Evolutionary conservation across 2,888 invertebrate species (phyloP).

Genomic region (Orgyia antiqua): DNA sequence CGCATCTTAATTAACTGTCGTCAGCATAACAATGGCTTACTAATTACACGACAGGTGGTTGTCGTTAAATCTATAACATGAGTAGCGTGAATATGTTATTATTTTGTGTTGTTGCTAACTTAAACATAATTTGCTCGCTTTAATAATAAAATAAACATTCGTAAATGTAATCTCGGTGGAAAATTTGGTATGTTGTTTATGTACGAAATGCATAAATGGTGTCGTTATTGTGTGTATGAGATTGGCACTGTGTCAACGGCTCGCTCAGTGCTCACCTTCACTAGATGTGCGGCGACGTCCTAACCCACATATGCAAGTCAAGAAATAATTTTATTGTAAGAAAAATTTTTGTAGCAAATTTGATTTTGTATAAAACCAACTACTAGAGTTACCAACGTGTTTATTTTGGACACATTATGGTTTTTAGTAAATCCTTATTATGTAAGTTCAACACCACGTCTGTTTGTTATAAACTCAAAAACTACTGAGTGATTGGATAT

Average conservation of each 20-base stretch:
- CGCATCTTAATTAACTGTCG: constrained; percentile 60
- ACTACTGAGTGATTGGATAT: too few species aligned
- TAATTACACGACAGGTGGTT: constrained; percentile 57
- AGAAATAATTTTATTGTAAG: too few species aligned
- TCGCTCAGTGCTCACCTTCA: constrained; percentile 65
- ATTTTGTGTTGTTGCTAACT: constrained; percentile 15
- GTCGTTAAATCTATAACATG: constrained; percentile 26
- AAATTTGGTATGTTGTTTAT: constrained; percentile 11
- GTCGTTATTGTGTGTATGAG: constrained; percentile 39
- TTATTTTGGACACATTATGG: too few species aligned
- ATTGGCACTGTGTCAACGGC: constrained; percentile 63
- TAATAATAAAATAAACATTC: constrained; percentile 7
- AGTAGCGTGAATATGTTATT: constrained; percentile 21
- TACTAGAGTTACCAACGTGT: too few species aligned
- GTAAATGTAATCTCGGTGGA: constrained; percentile 6
- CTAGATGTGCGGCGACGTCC: constrained; percentile 22
- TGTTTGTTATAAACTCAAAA: too few species aligned
- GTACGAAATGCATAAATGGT: constrained; percentile 25
- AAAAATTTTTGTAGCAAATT: too few species aligned
- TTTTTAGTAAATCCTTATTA: too few species aligned
- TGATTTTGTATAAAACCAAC: too few species aligned
- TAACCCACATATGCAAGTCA: constrained; percentile 27
- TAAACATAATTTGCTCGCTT: constrained; percentile 1
- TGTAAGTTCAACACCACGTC: too few species aligned
- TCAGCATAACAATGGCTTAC: constrained; percentile 49